These are phyloP conservation scores for Drosophila flavopinicola DNA, from an alignment of 2,888 invertebrate species.

Conservation along the genomic window DNA sequence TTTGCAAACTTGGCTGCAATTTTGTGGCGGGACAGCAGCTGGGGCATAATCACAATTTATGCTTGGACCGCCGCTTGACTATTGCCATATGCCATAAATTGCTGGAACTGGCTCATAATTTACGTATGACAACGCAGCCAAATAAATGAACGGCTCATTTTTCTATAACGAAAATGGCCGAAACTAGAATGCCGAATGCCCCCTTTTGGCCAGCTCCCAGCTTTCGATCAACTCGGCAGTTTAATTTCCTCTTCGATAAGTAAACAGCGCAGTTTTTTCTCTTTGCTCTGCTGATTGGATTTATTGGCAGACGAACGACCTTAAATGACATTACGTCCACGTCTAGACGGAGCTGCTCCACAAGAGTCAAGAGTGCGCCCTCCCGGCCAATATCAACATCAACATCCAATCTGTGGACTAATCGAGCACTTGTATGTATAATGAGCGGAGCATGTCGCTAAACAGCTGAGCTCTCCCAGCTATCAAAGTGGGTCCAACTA, in stretches of 20 bases:
- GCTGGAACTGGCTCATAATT: conserved; percentile 57
- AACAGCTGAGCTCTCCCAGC: conserved; percentile 15
- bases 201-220: not conserved
- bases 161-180: conserved; percentile 41
- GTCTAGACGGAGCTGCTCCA: conserved; percentile 58
- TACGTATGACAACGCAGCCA: conserved; percentile 69
- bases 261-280: conserved; percentile 27
- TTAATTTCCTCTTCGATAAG: conserved; percentile 67
- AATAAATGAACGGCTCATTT: conserved; percentile 73
- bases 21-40: conserved; percentile 40
- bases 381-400: conserved; percentile 22
- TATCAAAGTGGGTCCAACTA: not conserved
- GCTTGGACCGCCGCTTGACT: conserved; percentile 61
- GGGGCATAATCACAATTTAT: conserved; percentile 72
- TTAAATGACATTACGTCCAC: conserved; percentile 70
- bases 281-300: conserved; percentile 60
- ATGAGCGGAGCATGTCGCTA: conserved; percentile 26
- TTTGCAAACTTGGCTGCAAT: conserved; percentile 52
- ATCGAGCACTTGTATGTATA: conserved; percentile 25
- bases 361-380: not conserved
- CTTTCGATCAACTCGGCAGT: conserved; percentile 54
- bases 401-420: conserved; percentile 25
- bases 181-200: conserved; percentile 9
- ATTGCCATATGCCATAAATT: conserved; percentile 71
- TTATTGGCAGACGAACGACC: conserved; percentile 69